These are phyloP conservation scores for Yponomeuta plumbellus DNA, from an alignment of 2,888 invertebrate genomes.

Conservation along the genomic window DNA sequence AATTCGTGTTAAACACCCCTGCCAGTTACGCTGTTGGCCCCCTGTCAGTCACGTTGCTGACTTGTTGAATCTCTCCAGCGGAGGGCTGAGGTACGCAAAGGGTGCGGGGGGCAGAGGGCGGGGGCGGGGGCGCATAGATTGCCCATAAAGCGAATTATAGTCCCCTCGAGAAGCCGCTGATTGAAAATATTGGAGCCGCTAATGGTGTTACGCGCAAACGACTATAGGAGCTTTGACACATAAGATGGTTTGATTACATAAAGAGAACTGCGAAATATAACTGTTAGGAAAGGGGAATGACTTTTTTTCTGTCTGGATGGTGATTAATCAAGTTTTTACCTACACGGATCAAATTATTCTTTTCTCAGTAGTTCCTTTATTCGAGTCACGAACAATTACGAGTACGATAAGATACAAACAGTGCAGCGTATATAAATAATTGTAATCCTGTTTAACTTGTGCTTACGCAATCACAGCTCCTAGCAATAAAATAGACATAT, in stretches of 20 bases:
- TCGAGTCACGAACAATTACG: too few species aligned
- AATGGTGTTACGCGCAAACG: neutral
- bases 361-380: too few species aligned
- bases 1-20: too few species aligned
- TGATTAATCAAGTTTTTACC: too few species aligned
- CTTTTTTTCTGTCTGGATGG: too few species aligned
- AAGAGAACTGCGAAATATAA: neutral
- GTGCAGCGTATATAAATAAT: too few species aligned
- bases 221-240: neutral
- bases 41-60: neutral
- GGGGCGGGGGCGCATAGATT: slow-evolving; percentile 2
- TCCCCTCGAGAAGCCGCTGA: neutral
- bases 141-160: slow-evolving; percentile 13
- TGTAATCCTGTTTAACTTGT: too few species aligned
- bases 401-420: too few species aligned
- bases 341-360: too few species aligned
- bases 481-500: too few species aligned
- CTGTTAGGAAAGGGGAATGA: neutral
- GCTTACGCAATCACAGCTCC: too few species aligned
- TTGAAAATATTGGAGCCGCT: neutral
- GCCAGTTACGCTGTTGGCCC: too few species aligned
- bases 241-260: neutral
- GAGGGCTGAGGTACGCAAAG: neutral
- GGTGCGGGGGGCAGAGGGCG: neutral
- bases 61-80: neutral